These are phyloP conservation scores for Drosophila cognata DNA, from an alignment of 2,888 invertebrate genomes.

Conservation along the genomic window DNA sequence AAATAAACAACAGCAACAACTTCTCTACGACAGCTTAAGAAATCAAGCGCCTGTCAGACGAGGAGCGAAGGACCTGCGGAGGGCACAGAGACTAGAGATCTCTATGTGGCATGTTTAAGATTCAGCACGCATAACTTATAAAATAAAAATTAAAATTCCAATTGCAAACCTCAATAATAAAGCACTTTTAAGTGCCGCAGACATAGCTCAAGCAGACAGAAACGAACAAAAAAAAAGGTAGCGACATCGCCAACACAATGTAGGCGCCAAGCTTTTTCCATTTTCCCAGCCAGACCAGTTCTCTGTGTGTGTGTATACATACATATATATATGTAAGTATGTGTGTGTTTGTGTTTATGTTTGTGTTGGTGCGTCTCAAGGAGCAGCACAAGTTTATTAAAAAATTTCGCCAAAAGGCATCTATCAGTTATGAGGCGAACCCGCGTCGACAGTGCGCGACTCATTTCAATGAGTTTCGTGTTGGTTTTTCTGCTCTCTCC, in stretches of 20 bases:
- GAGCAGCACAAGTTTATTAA: slow-evolving; percentile 68
- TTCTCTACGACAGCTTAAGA: slow-evolving; percentile 37
- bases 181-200: slow-evolving; percentile 72
- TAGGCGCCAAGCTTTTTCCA: slow-evolving; percentile 36
- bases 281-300: slow-evolving; percentile 30
- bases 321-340: slow-evolving; percentile 11
- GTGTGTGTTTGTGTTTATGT: slow-evolving; percentile 15
- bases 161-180: slow-evolving; percentile 74
- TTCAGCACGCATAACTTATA: slow-evolving; percentile 75
- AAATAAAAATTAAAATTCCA: slow-evolving; percentile 80
- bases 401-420: slow-evolving; percentile 74
- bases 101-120: slow-evolving; percentile 65
- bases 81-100: slow-evolving; percentile 27
- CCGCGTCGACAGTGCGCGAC: slow-evolving; percentile 62
- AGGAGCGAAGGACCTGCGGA: slow-evolving; percentile 2
- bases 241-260: slow-evolving; percentile 21
- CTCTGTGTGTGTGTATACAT: neutral
- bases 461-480: slow-evolving; percentile 75
- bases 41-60: slow-evolving; percentile 43
- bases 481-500: slow-evolving; percentile 23
- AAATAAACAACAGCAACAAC: slow-evolving; percentile 35
- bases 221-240: slow-evolving; percentile 19
- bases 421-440: slow-evolving; percentile 70
- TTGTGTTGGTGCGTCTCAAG: slow-evolving; percentile 20
- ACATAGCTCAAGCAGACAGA: slow-evolving; percentile 17